Percentiles rank a stretch among this genome's conserved stretches.
These are phyloP conservation scores for Teinopalpus imperialis DNA, from an alignment of 2,888 invertebrate genomes.

Conservation along the genomic window DNA sequence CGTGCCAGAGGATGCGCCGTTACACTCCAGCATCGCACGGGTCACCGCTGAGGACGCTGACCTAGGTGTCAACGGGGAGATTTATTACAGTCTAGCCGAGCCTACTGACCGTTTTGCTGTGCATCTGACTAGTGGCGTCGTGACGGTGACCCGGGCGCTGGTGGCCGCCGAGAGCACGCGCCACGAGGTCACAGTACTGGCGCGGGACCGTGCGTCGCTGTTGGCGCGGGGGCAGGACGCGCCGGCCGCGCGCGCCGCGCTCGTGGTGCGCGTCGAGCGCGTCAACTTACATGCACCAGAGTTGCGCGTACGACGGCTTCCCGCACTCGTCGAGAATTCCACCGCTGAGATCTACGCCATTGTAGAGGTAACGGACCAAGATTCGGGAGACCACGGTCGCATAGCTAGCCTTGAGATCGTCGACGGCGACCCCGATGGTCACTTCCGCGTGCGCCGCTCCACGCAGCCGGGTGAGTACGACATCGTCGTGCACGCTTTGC, in stretches of 20 bases:
- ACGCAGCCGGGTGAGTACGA: slow-evolving; percentile 87
- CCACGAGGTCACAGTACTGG: slow-evolving; percentile 90
- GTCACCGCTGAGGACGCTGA: slow-evolving; percentile 98
- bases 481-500: slow-evolving; percentile 88
- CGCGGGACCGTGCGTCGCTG: slow-evolving; percentile 91
- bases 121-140: slow-evolving; percentile 95
- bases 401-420: slow-evolving; percentile 91
- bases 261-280: slow-evolving; percentile 88
- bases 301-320: slow-evolving; percentile 89
- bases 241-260: slow-evolving; percentile 89
- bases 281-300: slow-evolving; percentile 94
- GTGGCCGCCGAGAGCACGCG: slow-evolving; percentile 86
- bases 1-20: slow-evolving; percentile 93
- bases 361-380: slow-evolving; percentile 91
- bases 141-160: slow-evolving; percentile 91
- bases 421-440: slow-evolving; percentile 94
- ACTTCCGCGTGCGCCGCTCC: slow-evolving; percentile 88
- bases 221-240: slow-evolving; percentile 75
- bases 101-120: slow-evolving; percentile 93
- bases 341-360: slow-evolving; percentile 94
- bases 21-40: slow-evolving; percentile 90
- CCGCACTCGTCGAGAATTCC: slow-evolving; percentile 90
- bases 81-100: slow-evolving; percentile 95
- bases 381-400: slow-evolving; percentile 92
- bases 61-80: slow-evolving; percentile 96